Evolutionary conservation across 2,888 invertebrate genomes (phyloP), one percentile per base, ranked within the genome.

Genomic region (Leptinotarsa haldemani): DNA sequence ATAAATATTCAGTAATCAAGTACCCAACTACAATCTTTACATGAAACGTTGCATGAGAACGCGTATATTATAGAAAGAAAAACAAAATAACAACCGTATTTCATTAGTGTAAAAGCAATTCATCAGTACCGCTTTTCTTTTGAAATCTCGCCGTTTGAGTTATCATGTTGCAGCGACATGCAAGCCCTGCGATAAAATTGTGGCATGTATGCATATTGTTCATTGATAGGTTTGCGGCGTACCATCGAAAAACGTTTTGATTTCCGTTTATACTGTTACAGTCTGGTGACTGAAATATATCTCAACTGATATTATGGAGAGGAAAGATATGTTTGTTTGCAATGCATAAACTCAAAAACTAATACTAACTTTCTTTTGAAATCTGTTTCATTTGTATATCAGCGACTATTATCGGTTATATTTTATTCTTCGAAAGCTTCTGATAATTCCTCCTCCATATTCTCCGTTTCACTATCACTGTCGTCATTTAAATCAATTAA

Each of bases 61-160:
- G 61, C 61, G n/a, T 61, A 61, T 61, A 61, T 61, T 16, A 40
- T 18, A 61, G 61, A 61, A 61, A 40, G 61, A 61, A 61, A 61
- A 61, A 61, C 30, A 61, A 30, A 40, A 25, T 61, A 61, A 61
- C 30, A 9, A 30, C 30, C 61, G 61, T 61, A 61, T 61, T 61
- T 61, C 61, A 61, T 61, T 61, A 61, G n/a, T 61, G 40, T 30
- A 61, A 61, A 61, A 61, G 61, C 61, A 61, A 61, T 61, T 61
- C 61, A 61, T 61, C 61, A 61, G 25, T 61, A 40, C 30, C 9
- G 61, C 61, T 61, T 61, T 56, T 61, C 61, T 61, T 61, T 30
- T 61, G 61, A 61, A 61, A 61, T 61, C 61, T 61, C 61, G 25
- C 61, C 61, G 12, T 61, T 61, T n/a, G 61, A 40, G 61, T 61